Percentiles rank a stretch among this genome's conserved stretches.
Evolutionary conservation across 37 sponge, comb jelly and placozoan genomes (phyloP).

Genomic region (Spongilla lacustris): DNA sequence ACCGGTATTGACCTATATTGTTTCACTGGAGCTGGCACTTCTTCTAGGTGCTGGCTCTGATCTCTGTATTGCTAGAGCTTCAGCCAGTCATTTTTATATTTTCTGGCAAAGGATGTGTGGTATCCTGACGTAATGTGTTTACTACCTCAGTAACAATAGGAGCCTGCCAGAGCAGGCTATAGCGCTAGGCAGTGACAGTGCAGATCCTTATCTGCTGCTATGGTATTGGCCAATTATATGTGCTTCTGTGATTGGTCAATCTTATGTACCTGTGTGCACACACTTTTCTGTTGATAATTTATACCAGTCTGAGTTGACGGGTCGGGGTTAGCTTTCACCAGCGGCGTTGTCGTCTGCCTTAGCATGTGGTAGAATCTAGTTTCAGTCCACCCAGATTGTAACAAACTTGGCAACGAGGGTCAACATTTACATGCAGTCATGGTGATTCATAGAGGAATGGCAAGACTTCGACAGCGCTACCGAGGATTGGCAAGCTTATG

Average conservation of each 20-base stretch:
- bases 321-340: neutral
- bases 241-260: neutral
- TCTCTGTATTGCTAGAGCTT: too few species aligned
- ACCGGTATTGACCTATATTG: too few species aligned
- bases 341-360: neutral
- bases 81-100: too few species aligned
- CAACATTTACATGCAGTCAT: neutral
- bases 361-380: neutral
- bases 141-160: neutral
- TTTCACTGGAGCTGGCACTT: too few species aligned
- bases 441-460: neutral
- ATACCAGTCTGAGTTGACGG: neutral
- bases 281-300: neutral
- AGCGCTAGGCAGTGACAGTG: neutral
- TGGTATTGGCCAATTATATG: neutral
- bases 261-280: neutral
- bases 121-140: neutral
- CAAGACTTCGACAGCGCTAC: neutral
- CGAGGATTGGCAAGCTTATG: slow-evolving; percentile 17
- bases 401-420: neutral
- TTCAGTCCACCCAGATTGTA: neutral
- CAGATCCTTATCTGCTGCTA: neutral
- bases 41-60: too few species aligned
- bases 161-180: neutral
- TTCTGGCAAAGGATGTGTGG: too few species aligned